phyloP scores from a whole-genome alignment of 2,888 invertebrate genomes.

The Ennomos fuscantarius region DNA sequence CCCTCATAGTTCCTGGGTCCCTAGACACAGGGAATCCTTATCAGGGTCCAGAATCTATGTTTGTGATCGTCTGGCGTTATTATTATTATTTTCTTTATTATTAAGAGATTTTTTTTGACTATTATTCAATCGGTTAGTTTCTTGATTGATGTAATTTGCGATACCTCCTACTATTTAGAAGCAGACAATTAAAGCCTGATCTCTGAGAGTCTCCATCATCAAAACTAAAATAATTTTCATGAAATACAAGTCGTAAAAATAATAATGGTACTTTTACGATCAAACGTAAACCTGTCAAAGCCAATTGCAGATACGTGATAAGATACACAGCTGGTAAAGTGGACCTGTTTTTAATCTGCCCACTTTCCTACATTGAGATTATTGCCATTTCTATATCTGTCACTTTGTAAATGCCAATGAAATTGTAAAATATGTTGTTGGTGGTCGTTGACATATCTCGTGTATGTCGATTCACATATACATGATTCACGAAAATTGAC shows the following conservation, averaged over 20 bases:
- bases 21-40: too few species aligned
- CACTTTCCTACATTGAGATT: slow-evolving; percentile 42
- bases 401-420: slow-evolving; percentile 49
- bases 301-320: slow-evolving; percentile 28
- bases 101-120: too few species aligned
- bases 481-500: slow-evolving; percentile 13
- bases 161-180: too few species aligned
- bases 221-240: background rate
- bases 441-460: slow-evolving; percentile 26
- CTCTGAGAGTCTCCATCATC: too few species aligned
- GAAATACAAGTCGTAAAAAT: slow-evolving; percentile 2
- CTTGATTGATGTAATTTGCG: too few species aligned
- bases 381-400: slow-evolving; percentile 45
- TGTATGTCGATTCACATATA: slow-evolving; percentile 8
- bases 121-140: too few species aligned
- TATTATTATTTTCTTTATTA: too few species aligned
- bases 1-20: too few species aligned
- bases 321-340: slow-evolving; percentile 46
- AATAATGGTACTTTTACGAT: slow-evolving; percentile 3
- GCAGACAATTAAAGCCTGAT: too few species aligned
- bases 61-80: too few species aligned
- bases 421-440: slow-evolving; percentile 38
- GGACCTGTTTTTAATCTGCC: slow-evolving; percentile 53
- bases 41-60: too few species aligned
- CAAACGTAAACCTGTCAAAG: slow-evolving; percentile 15